These are phyloP conservation scores for Lepus europaeus DNA, from an alignment of 2,113 vertebrate genomes.

Conservation along the genomic window DNA sequence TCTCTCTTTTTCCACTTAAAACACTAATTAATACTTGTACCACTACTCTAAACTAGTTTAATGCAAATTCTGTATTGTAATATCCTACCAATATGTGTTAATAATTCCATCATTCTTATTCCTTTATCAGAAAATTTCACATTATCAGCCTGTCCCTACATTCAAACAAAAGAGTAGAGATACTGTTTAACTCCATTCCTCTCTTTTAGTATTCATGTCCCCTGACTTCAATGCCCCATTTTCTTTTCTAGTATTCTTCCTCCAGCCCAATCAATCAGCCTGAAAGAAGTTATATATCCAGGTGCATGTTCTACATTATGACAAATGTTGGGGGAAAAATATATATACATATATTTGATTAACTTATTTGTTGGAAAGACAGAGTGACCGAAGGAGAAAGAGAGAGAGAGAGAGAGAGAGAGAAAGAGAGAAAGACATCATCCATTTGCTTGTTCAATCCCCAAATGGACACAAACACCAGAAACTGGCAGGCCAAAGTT, in stretches of 20 bases:
- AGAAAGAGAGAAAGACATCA: too few species aligned
- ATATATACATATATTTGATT: too few species aligned
- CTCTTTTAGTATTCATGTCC: background rate
- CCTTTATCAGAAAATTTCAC: background rate
- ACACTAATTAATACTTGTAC: background rate
- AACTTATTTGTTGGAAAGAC: too few species aligned
- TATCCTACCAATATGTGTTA: background rate
- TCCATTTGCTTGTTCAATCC: too few species aligned
- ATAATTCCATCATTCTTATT: background rate
- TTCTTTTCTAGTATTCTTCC: background rate
- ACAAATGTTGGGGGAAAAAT: background rate
- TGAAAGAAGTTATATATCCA: background rate
- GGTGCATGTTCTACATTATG: background rate
- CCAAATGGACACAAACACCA: too few species aligned
- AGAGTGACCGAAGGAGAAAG: too few species aligned
- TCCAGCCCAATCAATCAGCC: background rate
- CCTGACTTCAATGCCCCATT: background rate
- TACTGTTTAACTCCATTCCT: background rate
- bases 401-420: too few species aligned
- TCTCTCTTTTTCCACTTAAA: background rate
- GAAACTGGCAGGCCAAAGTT: too few species aligned
- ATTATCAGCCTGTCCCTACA: background rate
- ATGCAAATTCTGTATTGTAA: background rate
- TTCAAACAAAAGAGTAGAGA: background rate
- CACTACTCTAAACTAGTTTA: background rate